Evolutionary conservation across 2,797 vertebrate genomes (phyloP), one percentile per base, ranked within the genome.

Genomic region (Amphiprion clarkii): DNA sequence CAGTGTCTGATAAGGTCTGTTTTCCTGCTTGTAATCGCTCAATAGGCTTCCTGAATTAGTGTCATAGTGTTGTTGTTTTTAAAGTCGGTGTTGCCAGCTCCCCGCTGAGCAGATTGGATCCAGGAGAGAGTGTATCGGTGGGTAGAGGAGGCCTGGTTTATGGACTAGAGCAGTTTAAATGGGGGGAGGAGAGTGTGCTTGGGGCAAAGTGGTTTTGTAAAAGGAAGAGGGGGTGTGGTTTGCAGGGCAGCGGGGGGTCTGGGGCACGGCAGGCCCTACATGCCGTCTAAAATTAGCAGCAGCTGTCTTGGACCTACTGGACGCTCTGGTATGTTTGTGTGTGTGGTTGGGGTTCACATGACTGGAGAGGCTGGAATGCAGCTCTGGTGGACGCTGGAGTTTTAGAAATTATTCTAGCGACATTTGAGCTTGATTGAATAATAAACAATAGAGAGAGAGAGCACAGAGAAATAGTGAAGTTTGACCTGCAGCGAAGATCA

Each of bases 211-310:
- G 66, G 87, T 74, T 87, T 70, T 75, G 51, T 55, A 54, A 57
- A 59, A 61, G 67, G 75, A 68, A 84, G 57, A 49, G 65, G 71
- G 63, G 76, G 86, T 27, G 77, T 79, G 84, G 73, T 59, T 79
- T 75, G 81, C 44, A 25, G 62, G 76, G 56, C 51, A 36, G 81
- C 21, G 39, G 68, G 73, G 86, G 88, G 81, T 83, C 85, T 77
- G 31, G 48, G 77, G 68, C 76, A 82, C 33, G 64, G 83, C 85
- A 87, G 81, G 79, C 79, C 74, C 84, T 84, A 83, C 86, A 86
- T 83, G 79, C 74, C 63, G 0, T 71, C 82, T 91, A 90, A 92
- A 91, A 92, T 93, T 93, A 94, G 90, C 91, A 88, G 87, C 93
- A 93, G 93, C 91, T 94, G 93, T 89, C 87, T 71, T 72, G 70